Percentiles rank a stretch among this genome's conserved stretches.
Conservation (phyloP, 2,797 vertebrate genomes). For the Sorex maritimensis region DNA sequence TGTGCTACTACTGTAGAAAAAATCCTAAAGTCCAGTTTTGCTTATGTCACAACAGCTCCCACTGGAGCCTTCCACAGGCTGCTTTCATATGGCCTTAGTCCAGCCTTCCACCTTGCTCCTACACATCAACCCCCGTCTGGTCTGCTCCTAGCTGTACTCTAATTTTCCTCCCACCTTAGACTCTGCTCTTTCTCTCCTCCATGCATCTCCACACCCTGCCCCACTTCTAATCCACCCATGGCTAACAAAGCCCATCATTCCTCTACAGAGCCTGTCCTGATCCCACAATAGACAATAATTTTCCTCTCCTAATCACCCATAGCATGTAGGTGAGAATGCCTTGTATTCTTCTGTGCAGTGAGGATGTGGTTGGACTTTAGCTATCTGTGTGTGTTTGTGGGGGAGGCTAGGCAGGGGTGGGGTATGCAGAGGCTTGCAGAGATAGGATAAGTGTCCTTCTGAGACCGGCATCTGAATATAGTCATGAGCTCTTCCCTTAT, state of each 20-base stretch:
- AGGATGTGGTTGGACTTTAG: no score
- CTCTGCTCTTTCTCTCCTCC: background rate
- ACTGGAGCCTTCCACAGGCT: background rate
- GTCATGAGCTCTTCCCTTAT: background rate
- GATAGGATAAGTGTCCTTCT: background rate
- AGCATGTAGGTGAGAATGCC: no score
- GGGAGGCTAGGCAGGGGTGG: background rate
- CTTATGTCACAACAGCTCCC: background rate
- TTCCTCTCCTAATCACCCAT: background rate
- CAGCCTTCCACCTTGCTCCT: fast-evolving
- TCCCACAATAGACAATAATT: background rate
- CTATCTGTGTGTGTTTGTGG: no score
- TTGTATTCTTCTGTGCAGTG: no score
- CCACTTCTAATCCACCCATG: background rate
- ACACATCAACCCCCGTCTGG: fast-evolving
- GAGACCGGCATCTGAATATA: background rate
- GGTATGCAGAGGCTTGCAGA: background rate
- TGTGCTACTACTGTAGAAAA: background rate
- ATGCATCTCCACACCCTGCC: background rate
- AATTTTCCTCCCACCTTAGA: no score
- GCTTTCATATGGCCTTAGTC: fast-evolving
- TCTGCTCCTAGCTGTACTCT: background rate
- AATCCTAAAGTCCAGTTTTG: background rate
- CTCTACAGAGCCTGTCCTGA: background rate
- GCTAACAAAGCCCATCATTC: background rate